Conservation (phyloP, 1,140 invertebrate species). For the Parasteatoda tepidariorum region DNA sequence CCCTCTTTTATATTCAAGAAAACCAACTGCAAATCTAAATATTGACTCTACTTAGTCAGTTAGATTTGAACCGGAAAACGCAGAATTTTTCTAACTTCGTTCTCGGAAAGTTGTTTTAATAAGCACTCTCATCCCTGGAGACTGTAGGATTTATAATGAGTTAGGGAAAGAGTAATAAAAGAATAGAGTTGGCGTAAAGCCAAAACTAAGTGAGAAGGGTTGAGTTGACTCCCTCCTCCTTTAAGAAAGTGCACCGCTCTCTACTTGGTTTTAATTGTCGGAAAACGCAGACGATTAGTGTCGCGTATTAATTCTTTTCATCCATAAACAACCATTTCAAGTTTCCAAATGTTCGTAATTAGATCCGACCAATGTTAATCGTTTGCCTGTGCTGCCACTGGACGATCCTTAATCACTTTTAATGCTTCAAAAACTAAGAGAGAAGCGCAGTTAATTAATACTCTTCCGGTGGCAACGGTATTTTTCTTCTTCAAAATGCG, state of each 20-base stretch:
- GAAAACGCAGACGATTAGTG: constrained; percentile 42
- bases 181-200: constrained; percentile 15
- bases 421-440: constrained; percentile 46
- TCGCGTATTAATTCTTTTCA: constrained; percentile 54
- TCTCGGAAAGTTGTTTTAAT: too few species aligned
- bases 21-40: too few species aligned
- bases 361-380: constrained; percentile 51
- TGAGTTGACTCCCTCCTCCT: background rate
- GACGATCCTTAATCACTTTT: constrained; percentile 56
- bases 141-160: background rate
- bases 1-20: too few species aligned
- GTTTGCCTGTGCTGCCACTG: constrained; percentile 16
- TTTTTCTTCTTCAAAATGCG: background rate
- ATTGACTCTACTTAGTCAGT: too few species aligned
- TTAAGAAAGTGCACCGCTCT: background rate
- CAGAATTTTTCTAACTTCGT: too few species aligned
- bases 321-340: constrained; percentile 56
- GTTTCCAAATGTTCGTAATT: constrained; percentile 50
- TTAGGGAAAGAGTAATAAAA: constrained; percentile 5
- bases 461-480: constrained; percentile 12
- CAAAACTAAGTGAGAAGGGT: background rate
- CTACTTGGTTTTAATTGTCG: constrained; percentile 43
- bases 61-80: too few species aligned
- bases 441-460: constrained; percentile 53
- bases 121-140: background rate